Conservation (phyloP, 2,888 invertebrate genomes). For the Allygus modestus region DNA sequence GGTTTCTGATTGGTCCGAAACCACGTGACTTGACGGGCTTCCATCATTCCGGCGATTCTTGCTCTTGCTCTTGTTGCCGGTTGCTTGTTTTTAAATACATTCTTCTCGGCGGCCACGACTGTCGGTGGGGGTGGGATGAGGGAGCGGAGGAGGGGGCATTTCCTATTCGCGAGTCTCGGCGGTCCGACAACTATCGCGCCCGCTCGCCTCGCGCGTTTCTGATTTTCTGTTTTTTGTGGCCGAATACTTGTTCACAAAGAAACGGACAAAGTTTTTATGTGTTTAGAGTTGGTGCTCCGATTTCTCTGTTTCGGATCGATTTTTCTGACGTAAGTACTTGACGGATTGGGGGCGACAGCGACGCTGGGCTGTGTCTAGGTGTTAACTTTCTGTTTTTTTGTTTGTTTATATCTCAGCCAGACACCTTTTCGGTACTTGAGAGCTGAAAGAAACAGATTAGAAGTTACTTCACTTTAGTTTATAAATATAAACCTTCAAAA, state of each 20-base stretch:
- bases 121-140: neutral
- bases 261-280: constrained; percentile 54
- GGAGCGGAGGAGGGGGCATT: constrained; percentile 40
- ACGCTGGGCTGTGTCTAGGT: neutral
- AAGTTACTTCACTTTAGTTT: too few relatives aligned
- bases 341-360: constrained; percentile 26
- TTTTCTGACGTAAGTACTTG: constrained; percentile 25
- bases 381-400: constrained; percentile 4
- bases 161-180: constrained; percentile 33
- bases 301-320: constrained; percentile 45
- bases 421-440: neutral
- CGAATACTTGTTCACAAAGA: constrained; percentile 45
- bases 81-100: constrained; percentile 57
- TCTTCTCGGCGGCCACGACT: neutral
- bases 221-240: constrained; percentile 25
- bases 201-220: constrained; percentile 5
- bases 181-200: constrained; percentile 13
- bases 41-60: constrained; percentile 55
- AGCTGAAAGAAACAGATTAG: too few relatives aligned
- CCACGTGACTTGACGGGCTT: constrained; percentile 56
- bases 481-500: too few relatives aligned
- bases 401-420: neutral
- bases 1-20: constrained; percentile 47
- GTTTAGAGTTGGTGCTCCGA: constrained; percentile 34
- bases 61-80: constrained; percentile 52